These are phyloP conservation scores for Leiothrix lutea DNA, from an alignment of 2,113 vertebrate species.

Conservation along the genomic window DNA sequence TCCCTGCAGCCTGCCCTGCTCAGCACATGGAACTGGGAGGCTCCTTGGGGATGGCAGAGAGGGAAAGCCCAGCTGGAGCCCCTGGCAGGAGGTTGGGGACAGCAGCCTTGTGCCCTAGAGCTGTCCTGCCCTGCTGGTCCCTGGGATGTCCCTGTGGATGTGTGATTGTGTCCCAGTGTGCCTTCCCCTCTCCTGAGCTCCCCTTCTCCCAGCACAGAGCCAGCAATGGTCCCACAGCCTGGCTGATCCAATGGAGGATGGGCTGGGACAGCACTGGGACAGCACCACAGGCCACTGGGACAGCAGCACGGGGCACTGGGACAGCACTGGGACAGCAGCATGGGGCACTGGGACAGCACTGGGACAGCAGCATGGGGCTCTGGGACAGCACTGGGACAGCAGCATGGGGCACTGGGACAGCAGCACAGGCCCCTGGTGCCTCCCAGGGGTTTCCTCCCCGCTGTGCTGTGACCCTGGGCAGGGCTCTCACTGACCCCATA, in stretches of 20 bases:
- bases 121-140: neutral
- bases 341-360: too few relatives aligned
- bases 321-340: too few relatives aligned
- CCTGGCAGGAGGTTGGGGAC: neutral
- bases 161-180: neutral
- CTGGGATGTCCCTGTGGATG: fast-evolving
- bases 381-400: too few relatives aligned
- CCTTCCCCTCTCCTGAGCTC: neutral
- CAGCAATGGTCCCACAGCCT: fast-evolving
- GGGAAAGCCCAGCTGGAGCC: neutral
- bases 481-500: neutral
- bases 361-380: neutral
- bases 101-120: neutral
- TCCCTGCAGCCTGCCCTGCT: neutral
- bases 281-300: too few relatives aligned
- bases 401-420: too few relatives aligned
- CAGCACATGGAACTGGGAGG: neutral
- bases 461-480: fast-evolving
- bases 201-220: neutral
- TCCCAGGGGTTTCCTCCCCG: neutral
- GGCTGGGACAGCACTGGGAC: neutral
- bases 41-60: neutral
- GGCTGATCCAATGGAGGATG: neutral
- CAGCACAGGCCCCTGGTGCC: neutral
- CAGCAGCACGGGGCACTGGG: too few relatives aligned